Evolutionary conservation across 2,888 invertebrate genomes (phyloP).

Genomic region (Thysanoteuthis rhombus): DNA sequence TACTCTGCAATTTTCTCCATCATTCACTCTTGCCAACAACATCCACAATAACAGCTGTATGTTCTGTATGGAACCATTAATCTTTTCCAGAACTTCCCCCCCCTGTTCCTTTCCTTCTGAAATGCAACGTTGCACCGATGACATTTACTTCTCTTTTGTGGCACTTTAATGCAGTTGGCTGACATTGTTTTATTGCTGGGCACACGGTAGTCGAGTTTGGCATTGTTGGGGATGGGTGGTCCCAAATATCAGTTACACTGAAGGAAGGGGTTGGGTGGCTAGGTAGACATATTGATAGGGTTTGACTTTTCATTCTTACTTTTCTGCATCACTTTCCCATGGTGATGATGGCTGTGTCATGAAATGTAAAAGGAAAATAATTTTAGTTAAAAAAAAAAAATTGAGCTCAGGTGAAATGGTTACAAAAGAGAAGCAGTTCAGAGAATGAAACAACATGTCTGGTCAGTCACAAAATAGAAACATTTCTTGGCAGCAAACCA

Average conservation of each 20-base stretch:
- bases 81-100: background rate
- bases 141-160: conserved; percentile 12
- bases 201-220: background rate
- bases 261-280: background rate
- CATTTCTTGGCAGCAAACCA: too few species aligned
- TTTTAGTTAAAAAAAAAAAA: background rate
- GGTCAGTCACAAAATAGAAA: too few species aligned
- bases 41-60: background rate
- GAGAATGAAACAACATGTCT: too few species aligned
- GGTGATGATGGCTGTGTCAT: background rate
- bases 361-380: background rate
- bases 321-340: background rate
- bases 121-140: background rate
- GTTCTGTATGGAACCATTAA: background rate
- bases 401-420: background rate
- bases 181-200: background rate
- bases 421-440: too few species aligned
- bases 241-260: background rate
- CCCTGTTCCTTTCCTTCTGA: background rate
- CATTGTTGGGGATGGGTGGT: background rate
- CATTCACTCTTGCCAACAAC: background rate
- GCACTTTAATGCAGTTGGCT: background rate
- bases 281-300: background rate
- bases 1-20: background rate
- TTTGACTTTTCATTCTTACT: background rate